These are phyloP conservation scores for Sminthopsis crassicaudata DNA, from an alignment of 2,113 vertebrate genomes.

Conservation along the genomic window DNA sequence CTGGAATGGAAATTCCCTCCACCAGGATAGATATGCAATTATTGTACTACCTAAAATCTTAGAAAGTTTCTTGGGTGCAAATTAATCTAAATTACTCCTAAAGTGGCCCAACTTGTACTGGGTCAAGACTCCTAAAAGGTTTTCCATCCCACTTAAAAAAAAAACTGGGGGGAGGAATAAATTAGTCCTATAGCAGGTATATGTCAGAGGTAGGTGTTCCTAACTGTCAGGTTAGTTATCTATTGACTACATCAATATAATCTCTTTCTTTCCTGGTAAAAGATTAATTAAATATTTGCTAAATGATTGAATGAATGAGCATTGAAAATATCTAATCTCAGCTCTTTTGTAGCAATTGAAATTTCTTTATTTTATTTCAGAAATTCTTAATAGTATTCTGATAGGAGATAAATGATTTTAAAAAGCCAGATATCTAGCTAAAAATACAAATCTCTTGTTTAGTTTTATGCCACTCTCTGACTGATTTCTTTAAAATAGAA, in stretches of 20 bases:
- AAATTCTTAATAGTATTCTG: neutral
- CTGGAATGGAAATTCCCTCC: neutral
- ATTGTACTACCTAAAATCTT: neutral
- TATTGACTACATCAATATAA: neutral
- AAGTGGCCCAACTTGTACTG: too few relatives aligned
- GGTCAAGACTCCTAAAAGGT: too few relatives aligned
- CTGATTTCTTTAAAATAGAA: neutral
- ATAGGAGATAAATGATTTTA: constrained; percentile 42
- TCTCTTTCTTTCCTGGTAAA: neutral
- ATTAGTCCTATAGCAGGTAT: neutral
- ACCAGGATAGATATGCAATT: neutral
- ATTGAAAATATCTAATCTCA: neutral
- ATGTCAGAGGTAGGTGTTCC: neutral
- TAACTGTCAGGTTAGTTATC: neutral
- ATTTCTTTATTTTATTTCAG: constrained; percentile 25
- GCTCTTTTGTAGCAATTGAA: constrained; percentile 23
- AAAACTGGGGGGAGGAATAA: too few relatives aligned
- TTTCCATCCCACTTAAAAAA: too few relatives aligned
- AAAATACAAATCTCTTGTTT: constrained; percentile 33
- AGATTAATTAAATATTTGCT: neutral
- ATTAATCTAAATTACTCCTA: neutral
- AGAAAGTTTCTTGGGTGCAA: neutral
- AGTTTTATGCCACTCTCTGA: neutral
- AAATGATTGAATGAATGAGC: neutral
- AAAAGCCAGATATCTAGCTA: neutral